Conservation (phyloP, 2,888 invertebrate genomes). For the Leptopilina drosophilae region DNA sequence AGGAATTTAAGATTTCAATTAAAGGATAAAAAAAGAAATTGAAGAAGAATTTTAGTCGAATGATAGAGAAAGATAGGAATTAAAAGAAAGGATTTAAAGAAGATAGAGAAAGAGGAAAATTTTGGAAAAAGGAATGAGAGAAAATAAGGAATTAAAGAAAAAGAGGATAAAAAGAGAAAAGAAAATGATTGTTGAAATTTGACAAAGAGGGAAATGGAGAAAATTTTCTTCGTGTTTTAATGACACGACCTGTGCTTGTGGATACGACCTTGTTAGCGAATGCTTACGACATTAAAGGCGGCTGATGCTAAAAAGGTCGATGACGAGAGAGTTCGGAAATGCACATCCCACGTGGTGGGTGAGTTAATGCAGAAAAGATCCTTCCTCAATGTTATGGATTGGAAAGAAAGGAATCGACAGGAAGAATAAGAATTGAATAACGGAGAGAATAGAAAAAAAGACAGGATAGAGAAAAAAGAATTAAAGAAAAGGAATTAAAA, state of each 20-base stretch:
- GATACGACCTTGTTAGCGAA: slow-evolving; percentile 60
- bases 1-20: no score
- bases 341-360: slow-evolving; percentile 69
- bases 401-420: slow-evolving; percentile 42
- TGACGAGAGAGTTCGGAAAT: slow-evolving; percentile 75
- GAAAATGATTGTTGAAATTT: not conserved
- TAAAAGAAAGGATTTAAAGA: no score
- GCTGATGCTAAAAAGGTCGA: slow-evolving; percentile 72
- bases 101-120: no score
- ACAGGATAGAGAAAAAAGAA: slow-evolving; percentile 5
- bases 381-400: slow-evolving; percentile 39
- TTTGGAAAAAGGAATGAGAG: no score
- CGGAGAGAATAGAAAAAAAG: slow-evolving; percentile 34
- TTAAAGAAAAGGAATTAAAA: not conserved
- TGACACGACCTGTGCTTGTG: slow-evolving; percentile 29
- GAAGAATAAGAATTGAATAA: slow-evolving; percentile 34
- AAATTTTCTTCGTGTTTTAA: slow-evolving; percentile 2
- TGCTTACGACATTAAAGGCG: slow-evolving; percentile 47
- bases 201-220: not conserved
- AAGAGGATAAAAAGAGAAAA: no score
- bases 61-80: no score
- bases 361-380: slow-evolving; percentile 70
- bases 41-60: no score
- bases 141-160: not conserved
- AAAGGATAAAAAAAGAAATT: no score